These are phyloP conservation scores for Capreolus pygargus DNA, from an alignment of 2,113 vertebrate species.

Conservation along the genomic window DNA sequence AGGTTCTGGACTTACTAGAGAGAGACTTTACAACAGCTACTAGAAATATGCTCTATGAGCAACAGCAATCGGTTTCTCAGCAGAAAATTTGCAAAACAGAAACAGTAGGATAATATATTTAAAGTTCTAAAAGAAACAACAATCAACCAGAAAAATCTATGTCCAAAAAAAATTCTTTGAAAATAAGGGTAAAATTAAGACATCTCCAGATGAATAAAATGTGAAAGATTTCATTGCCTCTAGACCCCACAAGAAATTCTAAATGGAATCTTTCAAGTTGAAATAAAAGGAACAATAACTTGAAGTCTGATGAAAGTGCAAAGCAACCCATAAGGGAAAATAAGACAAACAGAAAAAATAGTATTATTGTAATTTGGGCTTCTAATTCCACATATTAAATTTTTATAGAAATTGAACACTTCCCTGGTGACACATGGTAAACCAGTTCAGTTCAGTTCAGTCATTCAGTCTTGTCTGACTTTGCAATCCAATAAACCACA, in stretches of 20 bases:
- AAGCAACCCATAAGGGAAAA: background rate
- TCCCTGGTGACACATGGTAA: background rate
- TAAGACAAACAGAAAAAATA: background rate
- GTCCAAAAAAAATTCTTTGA: background rate
- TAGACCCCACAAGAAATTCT: background rate
- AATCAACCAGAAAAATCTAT: background rate
- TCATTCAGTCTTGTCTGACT: background rate
- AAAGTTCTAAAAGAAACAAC: background rate
- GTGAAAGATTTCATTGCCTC: background rate
- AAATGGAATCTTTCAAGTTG: background rate
- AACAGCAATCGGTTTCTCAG: background rate
- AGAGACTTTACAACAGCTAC: background rate
- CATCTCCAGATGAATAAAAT: background rate
- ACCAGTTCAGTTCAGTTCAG: background rate
- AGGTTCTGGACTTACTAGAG: background rate
- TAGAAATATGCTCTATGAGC: background rate
- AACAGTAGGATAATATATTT: background rate
- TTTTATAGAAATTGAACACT: background rate
- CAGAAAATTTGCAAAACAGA: background rate
- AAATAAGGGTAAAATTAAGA: background rate
- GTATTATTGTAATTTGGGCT: background rate
- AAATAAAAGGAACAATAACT: background rate
- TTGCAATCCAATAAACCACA: fast-evolving
- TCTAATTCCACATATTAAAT: background rate
- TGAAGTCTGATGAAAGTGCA: background rate